Evolutionary conservation across 2,113 vertebrate species (phyloP), one percentile per base, ranked within the genome.

Genomic region (Pelodiscus sinensis): DNA sequence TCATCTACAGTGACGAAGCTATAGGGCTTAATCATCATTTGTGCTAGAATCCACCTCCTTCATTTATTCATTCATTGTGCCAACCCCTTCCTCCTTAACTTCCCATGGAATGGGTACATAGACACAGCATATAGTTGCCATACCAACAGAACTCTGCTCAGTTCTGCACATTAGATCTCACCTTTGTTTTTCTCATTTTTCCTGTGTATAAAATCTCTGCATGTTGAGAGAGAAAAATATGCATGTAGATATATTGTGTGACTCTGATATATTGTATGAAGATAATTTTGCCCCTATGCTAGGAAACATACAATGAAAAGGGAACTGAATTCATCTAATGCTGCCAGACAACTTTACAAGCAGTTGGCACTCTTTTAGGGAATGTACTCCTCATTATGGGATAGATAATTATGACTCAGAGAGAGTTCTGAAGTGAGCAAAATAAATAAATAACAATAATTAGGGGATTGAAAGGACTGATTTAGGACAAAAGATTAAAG

Each of bases 201-300:
- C 2, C 25, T 82, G 2, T 60, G 52, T 81, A 56, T 79, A 94
- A 89, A 35, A 81, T 75, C 29, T 27, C 35, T 9, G 8, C 65
- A 71, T 35, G 8, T 35, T 35, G 65, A 71, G 44, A n/a, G 79
- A 89, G 88, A 25, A 24, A 81, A 38, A 60, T 71, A 71, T 8
- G 31, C n/a, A 7, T 29, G 56, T 44, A 1, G 5, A 22, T 56
- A 92, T 55, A 83, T 50, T 58, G 52, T 1, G 14, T 56, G 0
- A 85, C 29, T 89, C 82, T 94, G n/a, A n/a, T n/a, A n/a, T n/a
- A n/a, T n/a, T n/a, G n/a, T 94, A 57, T 58, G 71, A 85, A 91
- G 77, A 50, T 77, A 75, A 13, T 50, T 75, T 75, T 68, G 31
- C 65, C 38, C 35, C 25, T 75, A 44, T 25, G 22, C n/a, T 75